Conservation (phyloP, 2,888 invertebrate genomes). For the Epirrhoe tristata region DNA sequence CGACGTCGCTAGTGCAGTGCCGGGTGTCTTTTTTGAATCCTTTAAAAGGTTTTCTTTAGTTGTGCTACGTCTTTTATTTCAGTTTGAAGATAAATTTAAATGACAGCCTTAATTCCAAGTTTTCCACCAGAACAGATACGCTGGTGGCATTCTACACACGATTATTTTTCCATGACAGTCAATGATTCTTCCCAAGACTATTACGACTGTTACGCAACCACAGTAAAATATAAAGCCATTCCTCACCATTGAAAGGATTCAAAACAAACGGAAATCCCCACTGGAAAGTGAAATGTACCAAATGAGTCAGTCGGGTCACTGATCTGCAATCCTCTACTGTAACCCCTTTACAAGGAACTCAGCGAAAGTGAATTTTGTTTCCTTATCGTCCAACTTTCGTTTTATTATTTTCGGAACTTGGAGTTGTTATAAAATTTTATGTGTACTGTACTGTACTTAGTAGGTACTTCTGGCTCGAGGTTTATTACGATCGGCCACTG, state of each 20-base stretch:
- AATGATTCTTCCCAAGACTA: neutral
- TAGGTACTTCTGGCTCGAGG: no score
- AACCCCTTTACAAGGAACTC: constrained; percentile 52
- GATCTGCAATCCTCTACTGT: constrained; percentile 50
- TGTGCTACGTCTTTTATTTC: no score
- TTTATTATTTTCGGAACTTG: constrained; percentile 29
- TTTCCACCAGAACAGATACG: neutral
- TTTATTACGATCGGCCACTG: no score
- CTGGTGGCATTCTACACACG: neutral
- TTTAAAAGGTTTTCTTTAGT: no score
- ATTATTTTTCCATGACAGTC: neutral
- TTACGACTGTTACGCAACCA: neutral
- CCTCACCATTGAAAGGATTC: constrained; percentile 25
- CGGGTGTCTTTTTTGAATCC: no score
- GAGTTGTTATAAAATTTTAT: constrained; percentile 10
- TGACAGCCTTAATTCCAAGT: neutral
- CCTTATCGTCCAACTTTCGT: constrained; percentile 41
- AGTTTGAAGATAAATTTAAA: neutral
- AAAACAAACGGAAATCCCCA: constrained; percentile 50
- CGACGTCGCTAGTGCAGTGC: no score
- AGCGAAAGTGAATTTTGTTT: constrained; percentile 57
- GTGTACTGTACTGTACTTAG: no score
- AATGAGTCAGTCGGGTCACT: constrained; percentile 58
- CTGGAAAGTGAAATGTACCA: constrained; percentile 72
- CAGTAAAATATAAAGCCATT: constrained; percentile 4